Evolutionary conservation across 1,140 invertebrate genomes (phyloP), one percentile per base, ranked within the genome.

Genomic region (Penaeus indicus): DNA sequence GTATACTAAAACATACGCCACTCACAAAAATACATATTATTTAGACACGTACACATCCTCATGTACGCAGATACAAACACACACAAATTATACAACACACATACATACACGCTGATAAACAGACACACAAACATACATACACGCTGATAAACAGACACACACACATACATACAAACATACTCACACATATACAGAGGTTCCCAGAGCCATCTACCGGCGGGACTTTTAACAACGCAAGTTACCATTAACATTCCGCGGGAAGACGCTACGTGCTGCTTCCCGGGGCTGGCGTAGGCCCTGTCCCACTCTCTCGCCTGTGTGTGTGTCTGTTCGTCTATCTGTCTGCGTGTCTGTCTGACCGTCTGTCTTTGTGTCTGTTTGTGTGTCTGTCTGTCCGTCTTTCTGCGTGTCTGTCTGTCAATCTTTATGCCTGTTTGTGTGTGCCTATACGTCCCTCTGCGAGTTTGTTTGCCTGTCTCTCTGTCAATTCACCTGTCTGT

Each of bases 121-220:
- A 79, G 27, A 79, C 77, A 79, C 77, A 79, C 77, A 78, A 21
- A 79, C 42, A 80, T 42, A 80, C 42, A 80, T 42, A 80, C 78
- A 80, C 78, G 60, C 78, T 2, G 11, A 4, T 19, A 1, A 32
- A 1, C 3, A 1, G 72, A 42, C 38, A 78, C 77, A 79, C 38
- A 79, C 38, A 79, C 38, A 79, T 32, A 79, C 38, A 54, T 38
- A 78, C 38, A 78, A 25, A 78, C 77, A 78, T 38, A 79, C 77
- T 2, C 77, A 54, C 77, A 79, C 77, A 79, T 7, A 79, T 19
- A 60, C 38, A 21, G 0, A 16, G 5, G 2, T 16, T 11, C 16
- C 0, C 54, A 54, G 54, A 54, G 54, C 54, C 54, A 54, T 54
- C 54, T 54, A 54, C 1, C 54, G 54, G 54, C 4, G 54, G 54